Base-by-base conservation (phyloP, 2,797 vertebrate species). In the Rachycentron canadum region DNA sequence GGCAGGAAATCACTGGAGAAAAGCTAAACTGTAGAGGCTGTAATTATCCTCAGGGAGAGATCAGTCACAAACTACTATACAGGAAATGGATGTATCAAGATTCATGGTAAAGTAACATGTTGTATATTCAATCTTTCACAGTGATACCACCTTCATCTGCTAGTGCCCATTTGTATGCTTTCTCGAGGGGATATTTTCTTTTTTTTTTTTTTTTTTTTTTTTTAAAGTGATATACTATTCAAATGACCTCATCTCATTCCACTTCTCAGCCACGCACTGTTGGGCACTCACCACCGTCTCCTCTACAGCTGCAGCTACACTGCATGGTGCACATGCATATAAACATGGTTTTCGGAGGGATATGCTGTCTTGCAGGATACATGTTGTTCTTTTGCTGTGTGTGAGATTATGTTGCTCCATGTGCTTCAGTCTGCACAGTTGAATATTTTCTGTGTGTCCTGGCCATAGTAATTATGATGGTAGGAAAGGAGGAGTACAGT, bases 1-100 rank as follows among this genome's bases (percentile, higher is more conserved):
- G 89, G 90, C 92, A 94, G 94, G 91, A 94, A 94, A 94, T 94
- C 89, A 83, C 90, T 81, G 89, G 90, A 92, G 91, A 92, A 92
- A 90, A 87, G 90, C 88, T 92, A 82, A 93, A 90, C 77, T 87
- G 88, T 78, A 80, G 87, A 92, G 87, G 86, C 90, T 91, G 89
- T 93, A 92, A 94, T 94, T 94, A 91, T 91, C 91, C 91, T 88
- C 72, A 40, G 91, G 91, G 93, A 91, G 85, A 92, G 85, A 95
- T 94, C 87, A 69, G 78, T 92, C 90, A 88, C 78, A 79, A 88
- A 88, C 78, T 84, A 68, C 86, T 78, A 82, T 50, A 56, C 86
- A 91, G 91, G 89, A 93, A 92, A 91, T 76, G 76, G 86, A 85
- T 59, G 82, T 43, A 79, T 87, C 83, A 70, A 73, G 84, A 90